Conservation (phyloP, 2,113 vertebrate genomes). For the Corythornis madagascariensis region DNA sequence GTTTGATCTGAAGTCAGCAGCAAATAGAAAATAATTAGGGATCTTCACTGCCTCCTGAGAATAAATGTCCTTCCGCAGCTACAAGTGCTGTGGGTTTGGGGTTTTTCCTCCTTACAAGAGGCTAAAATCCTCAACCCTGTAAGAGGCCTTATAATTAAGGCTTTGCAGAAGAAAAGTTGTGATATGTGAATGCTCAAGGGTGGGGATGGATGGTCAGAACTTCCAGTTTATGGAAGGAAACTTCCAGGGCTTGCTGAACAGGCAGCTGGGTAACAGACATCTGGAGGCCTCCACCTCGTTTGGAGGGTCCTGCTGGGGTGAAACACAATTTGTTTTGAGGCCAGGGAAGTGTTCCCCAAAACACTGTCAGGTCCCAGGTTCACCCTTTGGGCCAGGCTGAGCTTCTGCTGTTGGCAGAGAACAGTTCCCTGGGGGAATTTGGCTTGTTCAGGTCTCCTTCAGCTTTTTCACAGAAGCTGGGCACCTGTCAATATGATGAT, state of each 20-base stretch:
- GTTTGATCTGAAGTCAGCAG: neutral
- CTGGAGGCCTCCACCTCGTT: fast-evolving
- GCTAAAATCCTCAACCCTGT: too few species aligned
- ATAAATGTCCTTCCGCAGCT: neutral
- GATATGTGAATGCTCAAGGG: fast-evolving
- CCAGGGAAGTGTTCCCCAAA: neutral
- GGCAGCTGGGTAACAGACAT: fast-evolving
- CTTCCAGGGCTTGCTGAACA: neutral
- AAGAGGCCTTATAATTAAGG: neutral
- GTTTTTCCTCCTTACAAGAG: neutral
- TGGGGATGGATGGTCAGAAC: neutral
- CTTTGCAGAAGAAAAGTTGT: neutral
- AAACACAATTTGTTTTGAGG: fast-evolving
- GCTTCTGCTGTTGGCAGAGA: neutral
- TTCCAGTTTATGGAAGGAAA: neutral
- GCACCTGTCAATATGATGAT: neutral
- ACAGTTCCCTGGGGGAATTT: neutral
- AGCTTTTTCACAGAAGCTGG: neutral
- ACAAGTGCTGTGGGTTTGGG: neutral
- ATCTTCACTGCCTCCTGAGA: neutral
- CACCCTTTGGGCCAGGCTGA: neutral
- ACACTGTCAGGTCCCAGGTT: fast-evolving
- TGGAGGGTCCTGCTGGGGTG: fast-evolving
- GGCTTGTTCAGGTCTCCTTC: neutral
- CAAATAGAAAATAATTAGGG: neutral